Percentiles rank a stretch among this genome's conserved stretches.
phyloP scores from a whole-genome alignment of 53 echinoderm and acorn worm species.

The Paracentrotus lividus region DNA sequence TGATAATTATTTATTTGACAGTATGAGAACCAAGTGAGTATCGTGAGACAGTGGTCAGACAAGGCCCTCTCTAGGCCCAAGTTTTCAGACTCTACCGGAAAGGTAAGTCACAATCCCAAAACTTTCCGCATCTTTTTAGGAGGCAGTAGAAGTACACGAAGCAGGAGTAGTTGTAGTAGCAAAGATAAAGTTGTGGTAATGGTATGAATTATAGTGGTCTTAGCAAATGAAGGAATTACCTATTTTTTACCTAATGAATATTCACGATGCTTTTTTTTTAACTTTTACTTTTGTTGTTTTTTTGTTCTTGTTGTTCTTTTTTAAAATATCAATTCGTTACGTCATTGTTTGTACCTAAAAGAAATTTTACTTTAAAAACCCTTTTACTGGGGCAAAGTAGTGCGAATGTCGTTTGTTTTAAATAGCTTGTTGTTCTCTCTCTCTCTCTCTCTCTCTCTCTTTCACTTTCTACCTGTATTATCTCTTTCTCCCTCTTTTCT shows the following conservation, averaged over 20 bases:
- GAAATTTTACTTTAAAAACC: not conserved
- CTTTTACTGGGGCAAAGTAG: not conserved
- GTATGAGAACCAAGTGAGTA: conserved; percentile 96
- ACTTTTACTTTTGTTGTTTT: not conserved
- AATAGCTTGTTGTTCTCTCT: not conserved
- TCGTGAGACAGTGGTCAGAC: conserved; percentile 93
- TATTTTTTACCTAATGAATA: too few species aligned
- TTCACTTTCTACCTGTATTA: too few species aligned
- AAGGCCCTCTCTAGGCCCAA: conserved; percentile 87
- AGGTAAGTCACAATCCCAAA: conserved; percentile 66
- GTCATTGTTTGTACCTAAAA: too few species aligned
- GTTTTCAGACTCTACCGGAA: conserved; percentile 89
- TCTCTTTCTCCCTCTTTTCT: not conserved
- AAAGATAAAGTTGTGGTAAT: too few species aligned
- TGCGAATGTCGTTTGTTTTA: not conserved
- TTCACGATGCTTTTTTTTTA: not conserved
- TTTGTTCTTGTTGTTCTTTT: not conserved
- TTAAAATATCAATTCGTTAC: not conserved
- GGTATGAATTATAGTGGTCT: too few species aligned
- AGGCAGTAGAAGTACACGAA: too few species aligned
- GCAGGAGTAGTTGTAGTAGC: too few species aligned
- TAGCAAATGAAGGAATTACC: too few species aligned
- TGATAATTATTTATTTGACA: conserved; percentile 32
- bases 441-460: not conserved
- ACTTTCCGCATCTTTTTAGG: too few species aligned